Conservation (phyloP, 2,113 vertebrate species). For the Puntigrus tetrazona region DNA sequence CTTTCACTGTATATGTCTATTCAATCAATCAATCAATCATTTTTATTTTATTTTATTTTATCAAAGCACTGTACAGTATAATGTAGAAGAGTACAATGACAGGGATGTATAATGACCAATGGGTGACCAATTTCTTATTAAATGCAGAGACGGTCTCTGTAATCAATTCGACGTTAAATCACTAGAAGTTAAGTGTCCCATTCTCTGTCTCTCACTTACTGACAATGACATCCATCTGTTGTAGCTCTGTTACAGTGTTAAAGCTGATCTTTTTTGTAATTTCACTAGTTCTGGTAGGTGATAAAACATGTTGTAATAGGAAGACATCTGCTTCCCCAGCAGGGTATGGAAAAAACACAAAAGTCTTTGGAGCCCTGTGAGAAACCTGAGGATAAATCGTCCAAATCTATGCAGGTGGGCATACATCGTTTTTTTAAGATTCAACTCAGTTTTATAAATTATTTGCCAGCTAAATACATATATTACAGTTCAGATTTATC, state of each 20-base stretch:
- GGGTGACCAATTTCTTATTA: no score
- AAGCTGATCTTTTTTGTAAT: neutral
- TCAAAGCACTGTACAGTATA: no score
- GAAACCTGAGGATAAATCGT: slow-evolving; percentile 34
- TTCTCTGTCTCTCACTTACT: neutral
- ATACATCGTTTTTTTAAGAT: neutral
- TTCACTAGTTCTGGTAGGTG: neutral
- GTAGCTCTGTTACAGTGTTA: neutral
- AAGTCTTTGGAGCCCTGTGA: slow-evolving; percentile 29
- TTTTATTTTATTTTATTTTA: no score
- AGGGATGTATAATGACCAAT: no score
- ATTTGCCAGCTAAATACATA: neutral
- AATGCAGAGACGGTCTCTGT: no score
- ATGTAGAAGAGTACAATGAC: no score
- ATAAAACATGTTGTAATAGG: slow-evolving; percentile 4
- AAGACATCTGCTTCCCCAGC: slow-evolving; percentile 21
- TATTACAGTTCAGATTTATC: neutral
- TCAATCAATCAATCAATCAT: no score
- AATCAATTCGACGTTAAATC: no score
- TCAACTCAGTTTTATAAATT: neutral
- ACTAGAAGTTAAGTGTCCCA: no score
- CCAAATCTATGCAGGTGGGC: slow-evolving; percentile 60
- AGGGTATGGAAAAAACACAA: slow-evolving; percentile 56
- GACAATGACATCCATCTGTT: neutral
- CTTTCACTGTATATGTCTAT: neutral